These are phyloP conservation scores for Camponotus vicinus DNA, from an alignment of 1,140 invertebrate genomes.

Conservation along the genomic window DNA sequence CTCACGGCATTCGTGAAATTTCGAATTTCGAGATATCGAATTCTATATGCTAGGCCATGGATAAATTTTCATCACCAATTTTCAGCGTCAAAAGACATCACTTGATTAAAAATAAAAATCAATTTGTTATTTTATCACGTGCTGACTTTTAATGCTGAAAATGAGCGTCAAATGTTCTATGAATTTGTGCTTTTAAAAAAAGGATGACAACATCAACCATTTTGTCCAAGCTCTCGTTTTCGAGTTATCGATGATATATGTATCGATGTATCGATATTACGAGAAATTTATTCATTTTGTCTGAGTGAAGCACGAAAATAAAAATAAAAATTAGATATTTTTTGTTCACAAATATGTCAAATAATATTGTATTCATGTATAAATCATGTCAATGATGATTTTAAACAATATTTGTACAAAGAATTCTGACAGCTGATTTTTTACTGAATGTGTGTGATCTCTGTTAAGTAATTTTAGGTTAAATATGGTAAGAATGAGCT, in stretches of 20 bases:
- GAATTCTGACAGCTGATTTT: background rate
- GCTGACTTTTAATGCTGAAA: no score
- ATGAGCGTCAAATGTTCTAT: no score
- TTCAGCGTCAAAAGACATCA: no score
- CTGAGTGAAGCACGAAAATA: background rate
- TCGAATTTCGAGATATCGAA: conserved; percentile 28
- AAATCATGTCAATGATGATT: background rate
- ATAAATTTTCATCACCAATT: no score
- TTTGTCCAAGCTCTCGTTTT: background rate
- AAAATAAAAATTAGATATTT: background rate
- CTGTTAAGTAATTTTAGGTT: conserved; percentile 50
- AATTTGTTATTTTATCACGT: no score
- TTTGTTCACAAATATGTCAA: background rate
- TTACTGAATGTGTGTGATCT: conserved; percentile 13
- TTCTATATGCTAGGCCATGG: background rate
- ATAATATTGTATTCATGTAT: background rate
- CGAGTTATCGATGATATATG: background rate
- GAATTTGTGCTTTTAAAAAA: no score
- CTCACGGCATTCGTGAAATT: conserved; percentile 23
- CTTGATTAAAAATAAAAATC: no score
- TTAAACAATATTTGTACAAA: background rate
- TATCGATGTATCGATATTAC: background rate
- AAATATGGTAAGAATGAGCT: conserved; percentile 47
- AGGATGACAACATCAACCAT: no score
- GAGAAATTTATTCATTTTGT: no score